Base-by-base conservation (phyloP, 2,113 vertebrate species). In the Hucho hucho region DNA sequence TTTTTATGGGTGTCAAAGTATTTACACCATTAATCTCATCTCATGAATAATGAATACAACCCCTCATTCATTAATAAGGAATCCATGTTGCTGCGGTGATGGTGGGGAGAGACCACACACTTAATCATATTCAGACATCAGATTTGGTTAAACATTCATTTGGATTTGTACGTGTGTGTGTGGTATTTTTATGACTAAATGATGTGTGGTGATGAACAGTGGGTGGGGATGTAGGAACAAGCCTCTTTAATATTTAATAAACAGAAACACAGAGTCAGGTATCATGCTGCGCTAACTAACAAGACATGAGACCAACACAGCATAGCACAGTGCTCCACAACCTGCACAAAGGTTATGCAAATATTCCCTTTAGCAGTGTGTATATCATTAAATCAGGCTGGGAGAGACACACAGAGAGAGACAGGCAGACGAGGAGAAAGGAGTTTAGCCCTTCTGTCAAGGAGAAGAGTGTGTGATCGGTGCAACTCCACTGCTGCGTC, bases 141-240 rank as follows among this genome's bases (percentile, higher is more conserved):
- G 86, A 87, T 89, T 79, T 85, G 77, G 75, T 82, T 77, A 87
- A 86, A 92, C 86, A 88, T 85, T 91, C 87, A 92, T 92, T 92
- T 91, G 85, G 82, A 81, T 81, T 84, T 86, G 90, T 9, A 7
- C 6, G 32, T 37, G 32, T 37, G 37, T 37, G 37, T 43, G 37
- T 43, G 37, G 9, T 43, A 86, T 90, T 89, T 92, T 90, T 87
- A 92, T 94, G 88, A 94, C 93, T 94, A 92, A 94, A 93, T 92
- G 75, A 94, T 94, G 79, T 75, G 12, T 73, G 75, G 71, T 90
- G 89, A 91, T 87, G 80, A 91, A 90, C 89, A 89, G 87, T 75
- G 64, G 85, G 88, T 81, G 86, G 86, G 71, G 74, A 87, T 87
- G 90, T 88, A 84, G 85, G 87, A 92, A 90, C 89, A 91, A 87